Percentiles rank a stretch among this genome's conserved stretches.
phyloP scores from a whole-genome alignment of 2,113 vertebrate species.

The Microcebus griseorufus region DNA sequence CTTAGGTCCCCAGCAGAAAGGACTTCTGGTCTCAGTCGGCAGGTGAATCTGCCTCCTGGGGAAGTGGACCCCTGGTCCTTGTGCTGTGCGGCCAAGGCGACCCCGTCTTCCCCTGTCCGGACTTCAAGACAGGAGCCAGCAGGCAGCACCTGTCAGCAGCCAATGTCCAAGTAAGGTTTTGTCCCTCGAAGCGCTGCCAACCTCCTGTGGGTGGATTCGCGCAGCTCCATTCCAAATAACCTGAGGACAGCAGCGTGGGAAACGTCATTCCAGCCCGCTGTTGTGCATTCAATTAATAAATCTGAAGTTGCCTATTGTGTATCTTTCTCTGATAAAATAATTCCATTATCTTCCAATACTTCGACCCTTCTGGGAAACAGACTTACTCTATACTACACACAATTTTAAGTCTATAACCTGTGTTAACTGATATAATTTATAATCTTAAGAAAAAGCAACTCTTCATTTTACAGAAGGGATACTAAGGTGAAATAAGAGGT shows the following conservation, averaged over 20 bases:
- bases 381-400: too few species aligned
- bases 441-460: background rate
- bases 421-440: background rate
- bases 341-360: too few species aligned
- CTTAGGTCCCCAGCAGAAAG: background rate
- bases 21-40: background rate
- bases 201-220: background rate
- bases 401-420: background rate
- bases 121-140: background rate
- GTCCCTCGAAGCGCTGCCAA: background rate
- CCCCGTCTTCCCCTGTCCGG: background rate
- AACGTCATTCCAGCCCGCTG: accelerated
- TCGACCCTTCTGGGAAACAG: background rate
- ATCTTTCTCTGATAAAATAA: too few species aligned
- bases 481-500: background rate
- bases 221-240: constrained; percentile 59
- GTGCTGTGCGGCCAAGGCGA: background rate
- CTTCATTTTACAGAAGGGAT: background rate
- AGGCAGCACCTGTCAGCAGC: constrained; percentile 19
- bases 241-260: background rate
- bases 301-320: too few species aligned
- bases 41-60: background rate
- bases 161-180: constrained; percentile 47
- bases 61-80: background rate
- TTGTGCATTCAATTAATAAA: too few species aligned